Evolutionary conservation across 2,797 vertebrate genomes (phyloP).

Genomic region (Salarias fasciatus): DNA sequence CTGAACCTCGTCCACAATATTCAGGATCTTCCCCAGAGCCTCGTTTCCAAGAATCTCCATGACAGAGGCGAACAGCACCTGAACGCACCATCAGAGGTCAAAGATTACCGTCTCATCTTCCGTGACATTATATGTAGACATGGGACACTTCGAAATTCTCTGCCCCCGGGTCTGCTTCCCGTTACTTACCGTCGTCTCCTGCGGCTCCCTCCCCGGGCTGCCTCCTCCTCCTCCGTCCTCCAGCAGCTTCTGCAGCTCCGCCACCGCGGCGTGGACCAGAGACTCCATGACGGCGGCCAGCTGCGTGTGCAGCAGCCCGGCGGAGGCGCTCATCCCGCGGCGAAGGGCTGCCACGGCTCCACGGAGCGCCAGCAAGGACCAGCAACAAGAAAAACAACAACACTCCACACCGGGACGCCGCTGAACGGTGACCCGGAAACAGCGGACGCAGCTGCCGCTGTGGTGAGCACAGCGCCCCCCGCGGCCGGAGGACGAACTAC

Average conservation of each 20-base stretch:
- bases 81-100: conserved; percentile 1
- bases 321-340: conserved; percentile 66
- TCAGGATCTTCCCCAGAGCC: conserved; percentile 81
- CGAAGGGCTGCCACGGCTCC: not conserved
- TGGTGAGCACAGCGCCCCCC: conserved; percentile 3
- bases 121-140: no score
- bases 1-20: conserved; percentile 72
- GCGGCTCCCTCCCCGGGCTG: not conserved
- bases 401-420: not conserved
- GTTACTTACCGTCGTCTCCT: conserved; percentile 64
- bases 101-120: not conserved
- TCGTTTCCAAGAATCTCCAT: conserved; percentile 83
- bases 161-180: no score
- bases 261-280: conserved; percentile 77
- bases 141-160: no score
- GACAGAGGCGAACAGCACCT: conserved; percentile 75
- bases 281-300: conserved; percentile 79
- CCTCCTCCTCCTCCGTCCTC: conserved; percentile 37
- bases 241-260: conserved; percentile 70
- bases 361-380: not conserved
- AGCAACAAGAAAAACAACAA: not conserved
- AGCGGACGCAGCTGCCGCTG: accelerated
- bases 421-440: conserved; percentile 48
- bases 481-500: conserved; percentile 43
- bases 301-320: conserved; percentile 57